Percentiles rank a stretch among this genome's conserved stretches.
Conservation (phyloP, 2,797 vertebrate species). For the Glyptemys insculpta region DNA sequence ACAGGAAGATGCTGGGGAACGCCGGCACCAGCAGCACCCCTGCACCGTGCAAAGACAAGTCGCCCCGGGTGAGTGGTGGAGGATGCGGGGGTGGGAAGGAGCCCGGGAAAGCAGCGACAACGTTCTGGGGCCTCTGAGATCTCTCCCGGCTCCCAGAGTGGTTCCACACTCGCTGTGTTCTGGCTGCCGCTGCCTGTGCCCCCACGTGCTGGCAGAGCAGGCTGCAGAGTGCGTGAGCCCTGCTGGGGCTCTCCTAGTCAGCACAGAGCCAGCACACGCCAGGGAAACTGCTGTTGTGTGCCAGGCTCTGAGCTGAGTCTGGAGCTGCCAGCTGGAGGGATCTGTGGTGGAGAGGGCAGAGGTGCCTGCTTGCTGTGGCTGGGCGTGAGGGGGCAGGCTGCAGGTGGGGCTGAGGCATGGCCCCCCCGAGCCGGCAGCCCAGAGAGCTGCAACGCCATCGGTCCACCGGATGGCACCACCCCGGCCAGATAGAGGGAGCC, state of each 20-base stretch:
- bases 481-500: neutral
- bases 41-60: slow-evolving; percentile 81
- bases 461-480: neutral
- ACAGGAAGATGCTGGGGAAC: slow-evolving; percentile 98
- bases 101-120: neutral
- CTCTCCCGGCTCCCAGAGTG: too few relatives aligned
- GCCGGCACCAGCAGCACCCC: slow-evolving; percentile 51
- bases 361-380: neutral
- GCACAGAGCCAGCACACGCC: accelerated
- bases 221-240: too few relatives aligned
- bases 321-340: neutral
- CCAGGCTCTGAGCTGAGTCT: neutral
- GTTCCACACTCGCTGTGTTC: neutral
- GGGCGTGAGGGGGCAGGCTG: too few relatives aligned
- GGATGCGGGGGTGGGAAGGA: neutral
- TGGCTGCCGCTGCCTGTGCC: neutral
- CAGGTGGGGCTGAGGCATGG: neutral
- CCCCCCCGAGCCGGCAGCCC: neutral
- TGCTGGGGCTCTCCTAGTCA: neutral
- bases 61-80: slow-evolving; percentile 86
- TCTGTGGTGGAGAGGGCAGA: neutral
- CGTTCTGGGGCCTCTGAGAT: too few relatives aligned
- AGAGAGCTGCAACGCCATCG: neutral
- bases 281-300: neutral
- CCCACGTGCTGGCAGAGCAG: too few relatives aligned